Evolutionary conservation across 2,113 vertebrate genomes (phyloP).

Genomic region (Petrocephalus zakoni): DNA sequence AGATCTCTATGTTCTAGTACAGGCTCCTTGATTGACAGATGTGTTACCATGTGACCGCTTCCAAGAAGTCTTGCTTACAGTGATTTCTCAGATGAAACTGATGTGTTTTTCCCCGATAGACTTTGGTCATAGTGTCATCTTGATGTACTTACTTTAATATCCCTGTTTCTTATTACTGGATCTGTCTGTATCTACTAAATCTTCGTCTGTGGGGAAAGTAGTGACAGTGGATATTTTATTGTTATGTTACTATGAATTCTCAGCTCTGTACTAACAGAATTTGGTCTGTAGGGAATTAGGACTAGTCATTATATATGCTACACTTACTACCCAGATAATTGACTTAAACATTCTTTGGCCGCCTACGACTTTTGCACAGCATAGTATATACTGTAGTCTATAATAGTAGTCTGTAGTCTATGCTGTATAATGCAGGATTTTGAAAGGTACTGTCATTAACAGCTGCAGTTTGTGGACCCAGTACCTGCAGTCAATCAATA

Average conservation of each 20-base stretch:
- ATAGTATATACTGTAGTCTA: background rate
- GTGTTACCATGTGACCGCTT: background rate
- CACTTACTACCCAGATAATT: background rate
- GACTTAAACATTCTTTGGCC: background rate
- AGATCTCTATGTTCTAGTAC: background rate
- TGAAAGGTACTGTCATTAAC: background rate
- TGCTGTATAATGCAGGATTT: background rate
- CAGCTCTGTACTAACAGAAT: background rate
- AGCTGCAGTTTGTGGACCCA: background rate
- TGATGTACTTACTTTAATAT: conserved; percentile 1
- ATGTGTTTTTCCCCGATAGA: background rate
- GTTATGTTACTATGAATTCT: background rate
- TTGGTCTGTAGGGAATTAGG: background rate
- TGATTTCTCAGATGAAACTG: background rate
- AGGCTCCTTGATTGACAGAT: background rate
- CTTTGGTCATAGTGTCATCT: background rate
- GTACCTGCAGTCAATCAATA: background rate
- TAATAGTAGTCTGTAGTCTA: background rate
- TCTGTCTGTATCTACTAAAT: conserved; percentile 1
- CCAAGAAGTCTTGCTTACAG: background rate
- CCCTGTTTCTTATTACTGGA: background rate
- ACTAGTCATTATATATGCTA: background rate
- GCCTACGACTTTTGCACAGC: no score
- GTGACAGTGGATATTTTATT: background rate
- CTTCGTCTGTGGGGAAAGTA: background rate